These are phyloP conservation scores for Xiphophorus couchianus DNA, from an alignment of 2,113 vertebrate genomes.

Conservation along the genomic window DNA sequence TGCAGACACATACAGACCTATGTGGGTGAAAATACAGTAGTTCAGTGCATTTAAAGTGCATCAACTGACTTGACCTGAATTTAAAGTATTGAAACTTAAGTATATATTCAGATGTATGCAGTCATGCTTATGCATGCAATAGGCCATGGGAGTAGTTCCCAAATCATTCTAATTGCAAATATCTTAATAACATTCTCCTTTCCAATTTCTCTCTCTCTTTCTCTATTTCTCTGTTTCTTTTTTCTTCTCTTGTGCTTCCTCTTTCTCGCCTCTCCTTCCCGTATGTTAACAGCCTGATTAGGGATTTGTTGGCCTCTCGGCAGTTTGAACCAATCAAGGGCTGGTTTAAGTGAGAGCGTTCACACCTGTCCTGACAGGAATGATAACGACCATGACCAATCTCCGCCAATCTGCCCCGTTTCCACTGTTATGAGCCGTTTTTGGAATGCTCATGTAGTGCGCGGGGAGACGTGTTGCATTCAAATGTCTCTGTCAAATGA, in stretches of 20 bases:
- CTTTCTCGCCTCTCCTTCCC: constrained; percentile 33
- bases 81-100: constrained; percentile 1
- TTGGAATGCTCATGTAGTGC: constrained; percentile 39
- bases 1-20: constrained; percentile 16
- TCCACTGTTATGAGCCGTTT: constrained; percentile 53
- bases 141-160: constrained; percentile 15
- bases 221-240: not conserved
- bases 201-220: constrained; percentile 23
- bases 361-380: constrained; percentile 76
- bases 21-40: constrained; percentile 15
- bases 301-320: constrained; percentile 68
- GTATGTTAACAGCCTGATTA: constrained; percentile 67
- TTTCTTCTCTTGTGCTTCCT: constrained; percentile 17
- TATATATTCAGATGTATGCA: not conserved
- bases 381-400: constrained; percentile 65
- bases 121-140: not conserved
- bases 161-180: constrained; percentile 48
- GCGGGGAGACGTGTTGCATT: constrained; percentile 30
- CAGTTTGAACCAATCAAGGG: constrained; percentile 72
- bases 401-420: constrained; percentile 36
- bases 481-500: constrained; percentile 18
- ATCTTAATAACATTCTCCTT: constrained; percentile 47
- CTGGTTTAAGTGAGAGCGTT: constrained; percentile 59
- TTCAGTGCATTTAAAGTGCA: not conserved
- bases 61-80: not conserved